Evolutionary conservation across 2,797 vertebrate genomes (phyloP).

Genomic region (Rhinogobio ventralis): DNA sequence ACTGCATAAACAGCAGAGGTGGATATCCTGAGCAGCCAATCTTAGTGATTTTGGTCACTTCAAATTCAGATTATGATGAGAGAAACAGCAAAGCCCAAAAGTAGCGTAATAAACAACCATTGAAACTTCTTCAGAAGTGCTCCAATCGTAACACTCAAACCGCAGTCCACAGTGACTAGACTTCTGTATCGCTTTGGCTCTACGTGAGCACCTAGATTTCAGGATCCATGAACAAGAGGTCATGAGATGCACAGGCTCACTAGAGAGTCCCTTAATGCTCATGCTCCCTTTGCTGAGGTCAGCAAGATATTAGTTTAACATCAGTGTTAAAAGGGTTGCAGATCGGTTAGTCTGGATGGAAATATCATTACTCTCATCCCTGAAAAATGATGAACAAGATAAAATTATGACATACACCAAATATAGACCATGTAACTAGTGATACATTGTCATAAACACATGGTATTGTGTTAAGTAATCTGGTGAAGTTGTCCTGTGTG

Average conservation of each 20-base stretch:
- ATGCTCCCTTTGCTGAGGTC: constrained; percentile 13
- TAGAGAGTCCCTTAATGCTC: neutral
- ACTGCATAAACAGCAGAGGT: constrained; percentile 22
- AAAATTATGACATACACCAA: neutral
- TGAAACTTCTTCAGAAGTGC: constrained; percentile 12
- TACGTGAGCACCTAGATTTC: neutral
- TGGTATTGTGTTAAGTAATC: neutral
- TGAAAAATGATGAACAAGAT: neutral
- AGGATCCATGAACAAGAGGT: neutral
- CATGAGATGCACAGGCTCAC: neutral
- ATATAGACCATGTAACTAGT: neutral
- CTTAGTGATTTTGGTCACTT: constrained; percentile 10
- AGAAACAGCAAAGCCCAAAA: constrained; percentile 43
- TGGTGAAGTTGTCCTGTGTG: neutral
- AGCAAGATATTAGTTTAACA: constrained; percentile 11
- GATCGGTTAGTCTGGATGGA: neutral
- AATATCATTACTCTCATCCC: neutral
- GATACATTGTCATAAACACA: neutral
- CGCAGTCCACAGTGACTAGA: constrained; percentile 26
- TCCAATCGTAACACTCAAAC: constrained; percentile 47
- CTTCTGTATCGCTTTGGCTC: neutral
- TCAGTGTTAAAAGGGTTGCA: neutral
- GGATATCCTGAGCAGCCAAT: constrained; percentile 24
- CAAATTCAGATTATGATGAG: constrained; percentile 37
- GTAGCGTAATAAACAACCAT: constrained; percentile 37